Conservation (phyloP, 2,888 invertebrate species). For the Calliphora vomitoria region DNA sequence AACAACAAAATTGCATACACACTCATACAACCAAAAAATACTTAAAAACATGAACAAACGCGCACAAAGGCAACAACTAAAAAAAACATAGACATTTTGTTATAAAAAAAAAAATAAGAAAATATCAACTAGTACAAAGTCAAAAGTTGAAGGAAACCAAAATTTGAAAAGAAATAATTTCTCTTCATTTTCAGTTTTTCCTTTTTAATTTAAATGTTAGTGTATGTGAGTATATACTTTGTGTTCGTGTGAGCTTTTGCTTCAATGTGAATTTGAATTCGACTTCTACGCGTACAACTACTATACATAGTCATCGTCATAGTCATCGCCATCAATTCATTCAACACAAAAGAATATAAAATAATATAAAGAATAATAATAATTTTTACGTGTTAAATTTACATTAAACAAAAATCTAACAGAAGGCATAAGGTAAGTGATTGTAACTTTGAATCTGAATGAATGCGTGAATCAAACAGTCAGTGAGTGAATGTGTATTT, state of each 20-base stretch:
- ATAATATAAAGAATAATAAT: slow-evolving; percentile 24
- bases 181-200: neutral
- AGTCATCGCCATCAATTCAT: neutral
- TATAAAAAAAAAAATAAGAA: too few relatives aligned
- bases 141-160: slow-evolving; percentile 51
- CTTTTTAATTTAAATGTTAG: neutral
- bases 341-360: slow-evolving; percentile 10
- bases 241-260: neutral
- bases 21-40: neutral
- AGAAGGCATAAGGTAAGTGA: slow-evolving; percentile 62
- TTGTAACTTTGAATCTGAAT: neutral
- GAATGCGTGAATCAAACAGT: neutral
- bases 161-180: slow-evolving; percentile 52
- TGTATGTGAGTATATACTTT: neutral
- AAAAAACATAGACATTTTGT: slow-evolving; percentile 8
- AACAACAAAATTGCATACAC: neutral
- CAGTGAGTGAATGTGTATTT: neutral
- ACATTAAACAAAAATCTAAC: slow-evolving; percentile 38
- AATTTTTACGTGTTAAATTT: slow-evolving; percentile 51
- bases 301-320: neutral
- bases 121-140: slow-evolving; percentile 12
- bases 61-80: slow-evolving; percentile 14
- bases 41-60: slow-evolving; percentile 8
- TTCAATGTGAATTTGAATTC: neutral
- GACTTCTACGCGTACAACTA: neutral